phyloP scores from a whole-genome alignment of 2,797 vertebrate genomes.

The Passerculus sandwichensis region DNA sequence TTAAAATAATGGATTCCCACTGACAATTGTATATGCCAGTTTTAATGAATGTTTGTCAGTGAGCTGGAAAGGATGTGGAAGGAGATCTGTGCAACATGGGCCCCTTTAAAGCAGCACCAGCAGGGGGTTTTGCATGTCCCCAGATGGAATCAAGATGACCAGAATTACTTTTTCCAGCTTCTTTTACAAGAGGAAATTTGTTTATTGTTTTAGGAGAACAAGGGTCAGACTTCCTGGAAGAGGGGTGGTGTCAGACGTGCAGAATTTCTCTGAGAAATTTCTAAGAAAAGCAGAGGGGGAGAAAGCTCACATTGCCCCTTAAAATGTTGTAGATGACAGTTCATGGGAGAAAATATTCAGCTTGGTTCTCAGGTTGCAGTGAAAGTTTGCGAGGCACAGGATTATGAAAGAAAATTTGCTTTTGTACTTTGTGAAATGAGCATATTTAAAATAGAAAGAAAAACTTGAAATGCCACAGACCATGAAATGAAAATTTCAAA shows the following conservation, averaged over 20 bases:
- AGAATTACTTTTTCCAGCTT: background rate
- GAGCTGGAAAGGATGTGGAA: slow-evolving; percentile 34
- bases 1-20: background rate
- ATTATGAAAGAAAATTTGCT: slow-evolving; percentile 29
- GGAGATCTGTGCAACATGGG: background rate
- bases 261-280: background rate
- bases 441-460: slow-evolving; percentile 32
- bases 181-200: background rate
- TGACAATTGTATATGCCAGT: background rate
- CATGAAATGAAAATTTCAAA: slow-evolving; percentile 55
- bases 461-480: slow-evolving; percentile 20
- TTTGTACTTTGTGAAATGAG: slow-evolving; percentile 43
- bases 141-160: background rate
- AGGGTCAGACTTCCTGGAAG: background rate
- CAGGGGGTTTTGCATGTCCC: background rate
- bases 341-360: background rate
- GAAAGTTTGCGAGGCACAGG: background rate
- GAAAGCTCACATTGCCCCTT: background rate
- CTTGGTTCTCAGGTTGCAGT: background rate
- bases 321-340: background rate
- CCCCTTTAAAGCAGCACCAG: background rate
- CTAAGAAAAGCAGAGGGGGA: background rate
- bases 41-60: slow-evolving; percentile 16
- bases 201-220: background rate
- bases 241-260: background rate